Conservation (phyloP, 2,888 invertebrate genomes). For the Colletes collaris region DNA sequence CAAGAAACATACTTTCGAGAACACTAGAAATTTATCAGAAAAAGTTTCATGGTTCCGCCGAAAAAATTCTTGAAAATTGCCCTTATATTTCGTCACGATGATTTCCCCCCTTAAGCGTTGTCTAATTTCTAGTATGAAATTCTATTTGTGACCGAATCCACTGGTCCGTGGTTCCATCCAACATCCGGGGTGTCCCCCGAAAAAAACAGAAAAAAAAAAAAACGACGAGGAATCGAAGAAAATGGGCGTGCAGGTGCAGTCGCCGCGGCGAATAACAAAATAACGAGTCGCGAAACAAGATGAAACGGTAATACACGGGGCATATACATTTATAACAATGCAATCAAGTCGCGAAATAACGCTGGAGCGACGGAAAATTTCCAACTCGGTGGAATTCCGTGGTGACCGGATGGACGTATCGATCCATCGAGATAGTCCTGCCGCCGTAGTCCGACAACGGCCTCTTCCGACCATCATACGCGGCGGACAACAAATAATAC, state of each 20-base stretch:
- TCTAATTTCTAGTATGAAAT: no score
- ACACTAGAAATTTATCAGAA: no score
- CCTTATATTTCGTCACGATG: no score
- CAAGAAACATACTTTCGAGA: no score
- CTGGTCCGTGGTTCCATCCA: no score
- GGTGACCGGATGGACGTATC: slow-evolving; percentile 70
- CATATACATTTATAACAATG: slow-evolving; percentile 62
- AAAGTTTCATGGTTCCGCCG: no score
- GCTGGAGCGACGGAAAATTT: slow-evolving; percentile 59
- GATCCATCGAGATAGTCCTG: slow-evolving; percentile 67
- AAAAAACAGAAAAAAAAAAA: no score
- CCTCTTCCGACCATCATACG: slow-evolving; percentile 49
- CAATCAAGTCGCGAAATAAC: slow-evolving; percentile 63
- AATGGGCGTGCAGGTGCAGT: background rate
- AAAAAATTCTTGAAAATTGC: no score
- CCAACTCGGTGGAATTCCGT: slow-evolving; percentile 64
- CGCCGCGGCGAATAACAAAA: slow-evolving; percentile 29
- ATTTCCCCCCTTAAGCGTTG: no score
- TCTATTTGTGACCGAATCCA: no score
- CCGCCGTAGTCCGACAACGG: slow-evolving; percentile 27
- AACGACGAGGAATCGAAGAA: background rate
- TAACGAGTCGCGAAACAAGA: slow-evolving; percentile 41
- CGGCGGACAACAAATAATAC: slow-evolving; percentile 55
- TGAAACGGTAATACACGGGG: slow-evolving; percentile 52
- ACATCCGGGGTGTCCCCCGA: no score